These are phyloP conservation scores for Drosophila gunungcola DNA, from an alignment of 1,140 invertebrate genomes.

Conservation along the genomic window DNA sequence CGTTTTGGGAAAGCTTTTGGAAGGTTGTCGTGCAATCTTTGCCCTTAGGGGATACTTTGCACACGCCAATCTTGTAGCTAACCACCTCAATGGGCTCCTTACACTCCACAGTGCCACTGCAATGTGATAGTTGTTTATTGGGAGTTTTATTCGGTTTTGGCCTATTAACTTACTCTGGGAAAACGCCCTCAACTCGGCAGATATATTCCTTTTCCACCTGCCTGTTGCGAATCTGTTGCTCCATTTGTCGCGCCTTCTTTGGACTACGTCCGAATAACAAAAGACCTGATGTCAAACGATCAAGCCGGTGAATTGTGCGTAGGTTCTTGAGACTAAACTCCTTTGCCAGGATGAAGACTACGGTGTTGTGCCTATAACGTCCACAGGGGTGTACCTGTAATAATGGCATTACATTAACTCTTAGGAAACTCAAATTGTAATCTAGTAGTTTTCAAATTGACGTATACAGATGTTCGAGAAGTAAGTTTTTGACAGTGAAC, in stretches of 20 bases:
- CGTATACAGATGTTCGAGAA: constrained; percentile 5
- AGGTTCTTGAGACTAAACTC: constrained; percentile 97
- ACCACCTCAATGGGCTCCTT: constrained; percentile 97
- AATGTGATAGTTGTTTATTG: background rate
- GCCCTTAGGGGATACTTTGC: constrained; percentile 95
- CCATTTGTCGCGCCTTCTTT: constrained; percentile 96
- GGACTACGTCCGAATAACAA: constrained; percentile 96
- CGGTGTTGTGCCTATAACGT: constrained; percentile 97
- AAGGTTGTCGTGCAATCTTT: constrained; percentile 97
- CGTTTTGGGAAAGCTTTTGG: constrained; percentile 94
- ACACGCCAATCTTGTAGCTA: constrained; percentile 98
- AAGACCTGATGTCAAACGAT: constrained; percentile 97
- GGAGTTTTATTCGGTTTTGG: too few relatives aligned
- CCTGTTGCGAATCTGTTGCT: constrained; percentile 96
- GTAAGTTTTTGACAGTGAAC: constrained; percentile 11
- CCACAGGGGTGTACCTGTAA: constrained; percentile 97
- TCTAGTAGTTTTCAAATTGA: background rate
- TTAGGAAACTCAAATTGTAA: background rate
- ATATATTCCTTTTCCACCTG: constrained; percentile 98
- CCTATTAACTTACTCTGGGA: constrained; percentile 93
- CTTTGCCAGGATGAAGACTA: constrained; percentile 98
- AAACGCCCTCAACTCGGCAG: constrained; percentile 97
- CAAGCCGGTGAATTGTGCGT: constrained; percentile 95
- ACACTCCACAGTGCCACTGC: constrained; percentile 89
- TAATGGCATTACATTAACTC: background rate